Evolutionary conservation across 2,888 invertebrate species (phyloP).

Genomic region (Drosophila macrothrix): DNA sequence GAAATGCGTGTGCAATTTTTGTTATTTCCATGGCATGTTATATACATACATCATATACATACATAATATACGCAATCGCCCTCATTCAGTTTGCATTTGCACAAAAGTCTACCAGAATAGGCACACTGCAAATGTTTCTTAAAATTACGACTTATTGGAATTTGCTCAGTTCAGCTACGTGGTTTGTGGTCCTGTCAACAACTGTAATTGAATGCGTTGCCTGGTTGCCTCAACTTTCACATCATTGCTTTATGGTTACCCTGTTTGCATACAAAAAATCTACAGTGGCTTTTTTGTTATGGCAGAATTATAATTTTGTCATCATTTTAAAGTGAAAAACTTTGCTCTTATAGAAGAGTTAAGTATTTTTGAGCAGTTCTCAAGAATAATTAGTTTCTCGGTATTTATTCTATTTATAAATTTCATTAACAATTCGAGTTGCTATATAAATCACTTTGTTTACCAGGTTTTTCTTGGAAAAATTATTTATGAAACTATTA

Average conservation of each 20-base stretch:
- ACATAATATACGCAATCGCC: slow-evolving; percentile 44
- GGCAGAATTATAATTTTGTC: background rate
- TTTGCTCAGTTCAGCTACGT: slow-evolving; percentile 28
- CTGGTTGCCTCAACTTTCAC: slow-evolving; percentile 25
- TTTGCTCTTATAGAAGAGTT: background rate
- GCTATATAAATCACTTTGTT: background rate
- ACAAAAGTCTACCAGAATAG: slow-evolving; percentile 27
- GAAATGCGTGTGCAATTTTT: slow-evolving; percentile 57
- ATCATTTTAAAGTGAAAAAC: background rate
- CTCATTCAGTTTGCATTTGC: slow-evolving; percentile 32
- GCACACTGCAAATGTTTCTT: slow-evolving; percentile 44
- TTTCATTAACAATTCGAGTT: background rate
- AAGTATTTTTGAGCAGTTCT: background rate
- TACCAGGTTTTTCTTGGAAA: too few relatives aligned
- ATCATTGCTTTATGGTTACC: slow-evolving; percentile 17
- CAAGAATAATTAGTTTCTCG: background rate
- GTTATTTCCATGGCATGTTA: slow-evolving; percentile 35
- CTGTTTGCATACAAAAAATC: slow-evolving; percentile 26
- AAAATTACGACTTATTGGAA: slow-evolving; percentile 55
- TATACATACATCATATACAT: background rate
- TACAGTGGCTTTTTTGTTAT: slow-evolving; percentile 2
- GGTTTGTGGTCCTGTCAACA: slow-evolving; percentile 4
- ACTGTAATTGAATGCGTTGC: slow-evolving; percentile 55
- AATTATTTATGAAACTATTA: background rate
- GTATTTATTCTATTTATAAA: background rate